Conservation (phyloP, 1,140 invertebrate genomes). For the Drepana arcuata region DNA sequence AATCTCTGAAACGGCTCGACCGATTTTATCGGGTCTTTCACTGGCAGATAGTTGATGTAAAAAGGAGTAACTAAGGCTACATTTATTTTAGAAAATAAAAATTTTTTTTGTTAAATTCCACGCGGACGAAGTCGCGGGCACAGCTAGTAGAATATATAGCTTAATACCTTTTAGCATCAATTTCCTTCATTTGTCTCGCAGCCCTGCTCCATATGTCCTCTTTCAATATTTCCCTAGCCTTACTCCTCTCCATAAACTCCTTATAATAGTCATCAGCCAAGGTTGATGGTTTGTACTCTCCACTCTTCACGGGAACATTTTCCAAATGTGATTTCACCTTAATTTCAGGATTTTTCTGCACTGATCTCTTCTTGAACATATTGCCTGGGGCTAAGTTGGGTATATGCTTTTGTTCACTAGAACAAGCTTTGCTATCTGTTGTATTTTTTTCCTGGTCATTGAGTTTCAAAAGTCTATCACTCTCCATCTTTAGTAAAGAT, state of each 20-base stretch:
- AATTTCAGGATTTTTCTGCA: constrained; percentile 3
- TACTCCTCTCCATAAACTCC: constrained; percentile 23
- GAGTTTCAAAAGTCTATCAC: not conserved
- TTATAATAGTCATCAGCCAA: constrained; percentile 32
- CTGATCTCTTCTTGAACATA: constrained; percentile 20
- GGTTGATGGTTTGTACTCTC: constrained; percentile 23
- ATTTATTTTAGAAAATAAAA: too few species aligned
- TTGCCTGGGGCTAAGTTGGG: not conserved
- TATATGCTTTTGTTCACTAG: not conserved
- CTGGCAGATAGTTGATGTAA: too few species aligned
- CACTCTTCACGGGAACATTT: constrained; percentile 1
- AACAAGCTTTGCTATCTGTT: not conserved
- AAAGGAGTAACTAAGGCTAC: too few species aligned
- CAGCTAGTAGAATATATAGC: too few species aligned
- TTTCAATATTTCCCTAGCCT: constrained; percentile 9
- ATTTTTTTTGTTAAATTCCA: too few species aligned
- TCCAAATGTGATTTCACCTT: not conserved
- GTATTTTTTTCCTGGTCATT: not conserved
- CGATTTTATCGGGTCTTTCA: too few species aligned
- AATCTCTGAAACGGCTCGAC: too few species aligned
- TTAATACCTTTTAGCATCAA: constrained; percentile 26
- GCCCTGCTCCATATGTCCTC: constrained; percentile 30
- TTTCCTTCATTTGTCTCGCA: constrained; percentile 30
- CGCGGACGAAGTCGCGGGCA: too few species aligned
- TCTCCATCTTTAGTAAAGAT: too few species aligned